Conservation (phyloP, 1,140 invertebrate genomes). For the Drosophila murphyi region DNA sequence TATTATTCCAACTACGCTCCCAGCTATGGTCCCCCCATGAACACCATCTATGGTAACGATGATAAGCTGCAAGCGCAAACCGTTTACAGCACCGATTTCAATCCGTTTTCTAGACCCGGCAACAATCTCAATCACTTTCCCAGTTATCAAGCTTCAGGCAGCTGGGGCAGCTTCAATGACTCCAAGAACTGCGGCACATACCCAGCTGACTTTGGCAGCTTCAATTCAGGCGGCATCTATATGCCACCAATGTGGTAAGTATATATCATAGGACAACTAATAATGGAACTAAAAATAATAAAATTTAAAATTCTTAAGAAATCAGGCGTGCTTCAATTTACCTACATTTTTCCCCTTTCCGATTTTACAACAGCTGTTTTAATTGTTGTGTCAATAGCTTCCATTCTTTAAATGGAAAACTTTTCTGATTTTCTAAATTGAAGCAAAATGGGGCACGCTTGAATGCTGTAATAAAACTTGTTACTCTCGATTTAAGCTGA, state of each 20-base stretch:
- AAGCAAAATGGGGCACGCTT: no score
- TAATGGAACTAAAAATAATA: no score
- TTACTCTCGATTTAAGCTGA: no score
- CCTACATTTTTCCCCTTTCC: neutral
- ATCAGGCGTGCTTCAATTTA: no score
- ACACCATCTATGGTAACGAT: neutral
- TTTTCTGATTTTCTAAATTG: no score
- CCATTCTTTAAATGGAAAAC: no score
- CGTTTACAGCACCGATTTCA: constrained; percentile 50
- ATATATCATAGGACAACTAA: neutral
- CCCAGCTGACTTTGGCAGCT: constrained; percentile 1
- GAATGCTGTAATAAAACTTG: no score
- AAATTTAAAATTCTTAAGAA: no score
- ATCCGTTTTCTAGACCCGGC: neutral
- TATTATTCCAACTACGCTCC: neutral
- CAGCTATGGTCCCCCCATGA: neutral
- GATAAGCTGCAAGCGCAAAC: constrained; percentile 33
- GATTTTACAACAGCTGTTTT: neutral
- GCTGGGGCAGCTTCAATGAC: constrained; percentile 1
- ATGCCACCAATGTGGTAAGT: neutral
- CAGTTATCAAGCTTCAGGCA: neutral
- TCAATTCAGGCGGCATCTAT: neutral
- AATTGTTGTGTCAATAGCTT: no score
- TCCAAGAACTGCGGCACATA: neutral
- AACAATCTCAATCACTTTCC: constrained; percentile 36